Conservation (phyloP, 2,888 invertebrate species). For the Chelonus formosanus region DNA sequence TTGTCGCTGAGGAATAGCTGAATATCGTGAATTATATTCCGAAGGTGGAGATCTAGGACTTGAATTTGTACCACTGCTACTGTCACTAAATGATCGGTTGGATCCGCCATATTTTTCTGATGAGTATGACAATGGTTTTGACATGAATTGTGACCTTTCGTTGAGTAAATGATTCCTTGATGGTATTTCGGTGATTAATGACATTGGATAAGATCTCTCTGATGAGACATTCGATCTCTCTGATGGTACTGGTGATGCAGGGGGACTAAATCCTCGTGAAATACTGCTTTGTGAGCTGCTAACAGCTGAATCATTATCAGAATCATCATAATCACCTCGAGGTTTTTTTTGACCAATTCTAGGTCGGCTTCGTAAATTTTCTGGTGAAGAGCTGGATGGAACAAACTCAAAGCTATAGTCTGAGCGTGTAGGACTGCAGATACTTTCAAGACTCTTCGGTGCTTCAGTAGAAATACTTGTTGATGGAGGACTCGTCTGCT, state of each 20-base stretch:
- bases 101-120: conserved; percentile 39
- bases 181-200: conserved; percentile 64
- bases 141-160: conserved; percentile 37
- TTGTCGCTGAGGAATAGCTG: conserved; percentile 58
- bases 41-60: conserved; percentile 63
- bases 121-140: conserved; percentile 33
- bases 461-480: conserved; percentile 56
- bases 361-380: conserved; percentile 47
- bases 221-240: conserved; percentile 65
- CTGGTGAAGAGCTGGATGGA: conserved; percentile 58
- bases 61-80: conserved; percentile 60
- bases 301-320: conserved; percentile 89
- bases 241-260: conserved; percentile 75
- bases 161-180: conserved; percentile 38
- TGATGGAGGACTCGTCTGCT: conserved; percentile 40
- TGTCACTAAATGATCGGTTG: conserved; percentile 65
- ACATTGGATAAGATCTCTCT: conserved; percentile 64
- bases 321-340: conserved; percentile 71
- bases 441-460: conserved; percentile 70
- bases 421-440: conserved; percentile 70
- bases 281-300: conserved; percentile 83
- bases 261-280: conserved; percentile 79
- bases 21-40: conserved; percentile 41
- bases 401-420: conserved; percentile 70
- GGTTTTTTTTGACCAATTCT: conserved; percentile 50